Evolutionary conservation across 2,888 invertebrate genomes (phyloP), one percentile per base, ranked within the genome.

Genomic region (Drosophila yooni): DNA sequence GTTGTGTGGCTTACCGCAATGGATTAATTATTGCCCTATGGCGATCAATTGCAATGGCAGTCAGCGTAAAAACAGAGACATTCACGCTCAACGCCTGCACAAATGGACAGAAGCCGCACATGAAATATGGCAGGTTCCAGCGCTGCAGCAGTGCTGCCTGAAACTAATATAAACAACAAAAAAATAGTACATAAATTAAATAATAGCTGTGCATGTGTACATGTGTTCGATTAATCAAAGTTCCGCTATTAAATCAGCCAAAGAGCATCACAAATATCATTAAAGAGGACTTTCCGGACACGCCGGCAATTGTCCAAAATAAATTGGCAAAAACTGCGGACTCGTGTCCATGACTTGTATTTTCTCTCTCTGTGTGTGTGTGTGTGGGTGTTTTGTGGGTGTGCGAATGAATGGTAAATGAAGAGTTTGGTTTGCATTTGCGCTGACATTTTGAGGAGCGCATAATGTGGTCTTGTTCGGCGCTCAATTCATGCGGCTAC

Each of bases 81-180:
- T 97, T 97, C 2, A 98, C 97, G 79, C 96, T 96, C 21, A 98
- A 94, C 0, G 96, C 96, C 93, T 97, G 97, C 13, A 97, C 96
- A 93, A 97, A 98, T 0, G 98, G 97, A 81, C 97, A 97, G 92
- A 98, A 96, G 0, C 96, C 95, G 92, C 98, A 98, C 96, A 98
- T 96, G 92, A 97, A 96, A 90, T 95, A 94, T 0, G 98, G 97
- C 54, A 98, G 94, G 84, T 96, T 95, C 98, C 98, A 98, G 79
- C 96, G 94, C 93, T 98, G 98, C 13, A 97, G 94, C 53, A 97
- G 93, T 2, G 98, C 98, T 4, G 97, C 97, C 94, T 97, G 97
- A 92, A 97, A 97, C 96, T 97, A 95, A 78, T 72, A 64, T 58
- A 7, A 21, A 4, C 7, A 21, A 34, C 10, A 18, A 52, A 53